Evolutionary conservation across 2,888 invertebrate genomes (phyloP), one percentile per base, ranked within the genome.

Genomic region (Latrodectus elegans): DNA sequence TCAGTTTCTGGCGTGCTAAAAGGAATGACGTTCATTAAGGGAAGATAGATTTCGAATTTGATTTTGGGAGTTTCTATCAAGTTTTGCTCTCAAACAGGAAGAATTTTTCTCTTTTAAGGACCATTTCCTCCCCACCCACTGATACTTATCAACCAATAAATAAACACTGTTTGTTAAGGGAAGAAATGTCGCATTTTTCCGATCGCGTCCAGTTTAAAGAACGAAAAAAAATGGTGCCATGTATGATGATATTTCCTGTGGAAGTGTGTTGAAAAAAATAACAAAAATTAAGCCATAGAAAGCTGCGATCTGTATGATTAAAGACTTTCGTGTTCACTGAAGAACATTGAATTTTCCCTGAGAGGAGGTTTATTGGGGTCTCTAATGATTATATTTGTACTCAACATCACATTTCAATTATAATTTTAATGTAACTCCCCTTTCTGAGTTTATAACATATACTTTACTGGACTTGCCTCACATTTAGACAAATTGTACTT

Each of bases 41-140:
- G 82, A 87, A 83, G 87, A 88, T 88, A 88, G 82, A 88, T 88
- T 88, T 88, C 87, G 78, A 88, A 83, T 88, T 88, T 88, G 82
- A 88, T 88, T 88, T 88, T 88, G 74, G 86, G 83, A 88, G 82
- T 88, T 88, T 79, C 78, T 77, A 88, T 88, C 87, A 75, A 78
- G 78, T 88, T 76, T 83, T 75, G 51, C 78, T 60, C 76, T 82
- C 60, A 74, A 81, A 86, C 76, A 81, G 86, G 81, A 86, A 86
- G 77, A 81, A 81, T 81, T 60, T 71, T 70, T 64, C 71, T 80
- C 80, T 86, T 86, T 86, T 86, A 86, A 81, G 77, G 76, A 77
- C 74, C 81, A 86, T 81, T 81, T 86, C 86, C 76, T 81, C 64
- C 80, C 79, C 79, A 22, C 79, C 74, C 76, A 53, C 74, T 26